Evolutionary conservation across 2,113 vertebrate species (phyloP).

Genomic region (Trematomus loennbergii): DNA sequence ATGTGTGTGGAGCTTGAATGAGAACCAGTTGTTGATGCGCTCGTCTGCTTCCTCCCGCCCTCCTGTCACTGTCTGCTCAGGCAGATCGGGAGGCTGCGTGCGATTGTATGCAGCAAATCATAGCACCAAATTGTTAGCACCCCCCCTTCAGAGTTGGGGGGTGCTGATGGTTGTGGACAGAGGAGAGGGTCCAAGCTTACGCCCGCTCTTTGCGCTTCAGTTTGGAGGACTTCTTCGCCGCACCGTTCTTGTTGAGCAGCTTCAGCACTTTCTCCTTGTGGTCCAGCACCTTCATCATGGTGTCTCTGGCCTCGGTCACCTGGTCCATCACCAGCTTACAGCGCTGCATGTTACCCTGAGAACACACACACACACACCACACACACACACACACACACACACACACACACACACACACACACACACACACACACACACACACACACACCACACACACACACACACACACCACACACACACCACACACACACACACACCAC

Average conservation of each 20-base stretch:
- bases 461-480: too few relatives aligned
- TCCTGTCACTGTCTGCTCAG: constrained; percentile 33
- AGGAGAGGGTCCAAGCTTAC: constrained; percentile 64
- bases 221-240: constrained; percentile 96
- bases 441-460: too few relatives aligned
- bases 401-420: too few relatives aligned
- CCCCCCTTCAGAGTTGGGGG: constrained; percentile 35
- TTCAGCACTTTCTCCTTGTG: constrained; percentile 98
- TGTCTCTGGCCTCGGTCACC: constrained; percentile 97
- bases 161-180: constrained; percentile 1
- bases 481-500: too few relatives aligned
- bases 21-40: constrained; percentile 50
- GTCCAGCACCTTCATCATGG: constrained; percentile 99
- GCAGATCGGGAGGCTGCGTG: constrained; percentile 56
- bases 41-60: constrained; percentile 33
- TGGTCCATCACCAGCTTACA: constrained; percentile 99
- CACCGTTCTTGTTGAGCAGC: constrained; percentile 97
- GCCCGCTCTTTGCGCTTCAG: constrained; percentile 97
- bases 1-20: constrained; percentile 40
- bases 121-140: constrained; percentile 78
- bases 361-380: neutral
- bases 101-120: constrained; percentile 82
- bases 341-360: constrained; percentile 98
- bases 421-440: too few relatives aligned
- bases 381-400: neutral